These are phyloP conservation scores for Biston stratarius DNA, from an alignment of 2,888 invertebrate species.

Conservation along the genomic window DNA sequence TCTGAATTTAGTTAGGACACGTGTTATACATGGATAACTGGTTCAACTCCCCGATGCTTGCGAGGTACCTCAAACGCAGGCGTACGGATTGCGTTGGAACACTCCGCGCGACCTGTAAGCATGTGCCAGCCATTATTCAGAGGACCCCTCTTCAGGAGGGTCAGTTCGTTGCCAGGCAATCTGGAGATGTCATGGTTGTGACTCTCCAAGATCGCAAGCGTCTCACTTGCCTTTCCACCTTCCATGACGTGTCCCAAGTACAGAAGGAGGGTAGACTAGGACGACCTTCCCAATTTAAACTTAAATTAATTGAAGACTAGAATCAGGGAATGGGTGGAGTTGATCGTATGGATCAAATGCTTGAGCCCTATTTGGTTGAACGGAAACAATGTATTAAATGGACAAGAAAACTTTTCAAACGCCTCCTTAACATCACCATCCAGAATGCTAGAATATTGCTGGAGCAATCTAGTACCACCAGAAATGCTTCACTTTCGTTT, in stretches of 20 bases:
- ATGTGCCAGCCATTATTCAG: conserved; percentile 28
- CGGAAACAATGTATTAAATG: conserved; percentile 28
- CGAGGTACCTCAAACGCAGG: conserved; percentile 33
- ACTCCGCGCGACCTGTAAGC: conserved; percentile 13
- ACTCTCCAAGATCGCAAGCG: conserved; percentile 17
- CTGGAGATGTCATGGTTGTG: conserved; percentile 31
- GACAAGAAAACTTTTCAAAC: conserved; percentile 26
- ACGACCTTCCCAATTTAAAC: conserved; percentile 14
- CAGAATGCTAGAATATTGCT: conserved; percentile 27
- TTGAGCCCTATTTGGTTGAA: conserved; percentile 28
- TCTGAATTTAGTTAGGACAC: conserved; percentile 31
- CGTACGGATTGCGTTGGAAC: conserved; percentile 41
- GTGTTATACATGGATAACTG: conserved; percentile 29
- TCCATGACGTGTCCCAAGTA: too few relatives aligned
- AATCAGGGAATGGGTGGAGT: conserved; percentile 29
- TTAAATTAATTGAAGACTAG: conserved; percentile 15
- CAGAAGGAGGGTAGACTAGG: conserved; percentile 20
- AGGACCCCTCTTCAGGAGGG: conserved; percentile 31
- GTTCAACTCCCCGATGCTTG: conserved; percentile 31
- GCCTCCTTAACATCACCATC: conserved; percentile 18
- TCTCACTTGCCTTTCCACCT: conserved; percentile 6
- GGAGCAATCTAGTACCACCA: conserved; percentile 6
- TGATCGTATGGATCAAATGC: conserved; percentile 29
- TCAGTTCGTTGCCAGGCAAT: conserved; percentile 34
- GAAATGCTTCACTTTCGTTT: background rate